A percentile compares a stretch with the other conserved stretches of the same genome.
Conservation (phyloP, 2,888 invertebrate genomes). For the Hydrotaea cyrtoneurina region DNA sequence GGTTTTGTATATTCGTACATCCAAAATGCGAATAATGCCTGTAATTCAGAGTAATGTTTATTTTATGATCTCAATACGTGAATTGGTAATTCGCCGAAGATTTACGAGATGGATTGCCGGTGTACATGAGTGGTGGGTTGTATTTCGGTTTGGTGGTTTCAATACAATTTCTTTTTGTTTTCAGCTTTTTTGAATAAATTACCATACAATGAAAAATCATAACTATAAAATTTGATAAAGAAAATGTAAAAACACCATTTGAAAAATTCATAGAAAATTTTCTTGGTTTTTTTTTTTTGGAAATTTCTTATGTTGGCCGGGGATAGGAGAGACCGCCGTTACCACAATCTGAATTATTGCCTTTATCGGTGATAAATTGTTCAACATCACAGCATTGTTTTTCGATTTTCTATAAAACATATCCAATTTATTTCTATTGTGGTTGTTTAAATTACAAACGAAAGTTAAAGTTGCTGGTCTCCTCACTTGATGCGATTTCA, state of each 20-base stretch:
- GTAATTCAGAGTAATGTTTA: neutral
- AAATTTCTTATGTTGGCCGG: too few species aligned
- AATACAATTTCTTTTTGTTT: neutral
- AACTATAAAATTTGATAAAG: neutral
- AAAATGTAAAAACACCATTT: neutral
- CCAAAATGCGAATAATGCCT: neutral
- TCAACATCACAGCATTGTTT: too few species aligned
- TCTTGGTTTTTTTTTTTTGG: too few species aligned
- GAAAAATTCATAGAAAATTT: neutral
- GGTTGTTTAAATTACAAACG: too few species aligned
- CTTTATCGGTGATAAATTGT: too few species aligned
- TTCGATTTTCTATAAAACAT: too few species aligned
- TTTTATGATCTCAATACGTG: neutral
- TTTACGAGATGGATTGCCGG: neutral
- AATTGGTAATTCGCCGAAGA: neutral
- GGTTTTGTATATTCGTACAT: neutral
- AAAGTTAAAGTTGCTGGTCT: too few species aligned
- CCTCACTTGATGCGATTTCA: neutral
- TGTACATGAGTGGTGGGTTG: too few species aligned
- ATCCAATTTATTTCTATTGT: too few species aligned
- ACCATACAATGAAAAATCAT: slow-evolving; percentile 7
- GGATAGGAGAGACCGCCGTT: too few species aligned
- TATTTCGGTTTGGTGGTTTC: too few species aligned
- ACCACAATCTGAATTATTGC: too few species aligned
- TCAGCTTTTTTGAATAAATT: neutral